Percentiles rank a stretch among this genome's conserved stretches.
These are phyloP conservation scores for Drosophila mojavensis DNA, from an alignment of 1,140 invertebrate genomes.

Conservation along the genomic window DNA sequence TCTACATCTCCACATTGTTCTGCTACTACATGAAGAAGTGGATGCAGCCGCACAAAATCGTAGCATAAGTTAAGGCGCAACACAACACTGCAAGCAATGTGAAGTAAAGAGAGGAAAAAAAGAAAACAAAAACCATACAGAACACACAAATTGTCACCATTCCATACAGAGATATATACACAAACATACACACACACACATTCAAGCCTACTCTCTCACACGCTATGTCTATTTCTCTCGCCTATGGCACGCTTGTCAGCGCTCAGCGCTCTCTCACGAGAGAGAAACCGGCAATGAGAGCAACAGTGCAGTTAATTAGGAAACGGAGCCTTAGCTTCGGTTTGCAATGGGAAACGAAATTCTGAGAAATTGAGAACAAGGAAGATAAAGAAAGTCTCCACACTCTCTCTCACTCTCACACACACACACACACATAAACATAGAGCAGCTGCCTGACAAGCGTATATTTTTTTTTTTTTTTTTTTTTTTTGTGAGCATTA, in stretches of 20 bases:
- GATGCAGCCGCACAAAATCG: slow-evolving; percentile 92
- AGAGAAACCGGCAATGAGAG: slow-evolving; percentile 37
- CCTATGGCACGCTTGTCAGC: slow-evolving; percentile 28
- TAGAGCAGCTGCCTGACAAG: slow-evolving; percentile 47
- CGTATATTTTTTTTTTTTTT: slow-evolving; percentile 76
- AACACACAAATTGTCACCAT: slow-evolving; percentile 63
- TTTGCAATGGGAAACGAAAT: not conserved
- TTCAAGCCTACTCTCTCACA: slow-evolving; percentile 31
- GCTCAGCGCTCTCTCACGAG: slow-evolving; percentile 29
- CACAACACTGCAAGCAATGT: slow-evolving; percentile 23
- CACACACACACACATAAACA: slow-evolving; percentile 1
- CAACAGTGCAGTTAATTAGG: slow-evolving; percentile 23
- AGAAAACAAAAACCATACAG: slow-evolving; percentile 74
- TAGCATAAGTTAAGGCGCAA: slow-evolving; percentile 86
- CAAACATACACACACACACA: slow-evolving; percentile 34
- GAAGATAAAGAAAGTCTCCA: not conserved
- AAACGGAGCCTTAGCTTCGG: slow-evolving; percentile 7
- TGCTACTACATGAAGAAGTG: slow-evolving; percentile 96
- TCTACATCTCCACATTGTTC: slow-evolving; percentile 95
- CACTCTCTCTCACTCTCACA: no score
- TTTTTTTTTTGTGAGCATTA: slow-evolving; percentile 72
- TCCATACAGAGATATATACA: slow-evolving; percentile 19
- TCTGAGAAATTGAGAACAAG: not conserved
- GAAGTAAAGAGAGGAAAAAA: slow-evolving; percentile 34
- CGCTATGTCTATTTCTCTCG: slow-evolving; percentile 50